phyloP scores from a whole-genome alignment of 2,113 vertebrate species.

The Hippoglossus stenolepis region DNA sequence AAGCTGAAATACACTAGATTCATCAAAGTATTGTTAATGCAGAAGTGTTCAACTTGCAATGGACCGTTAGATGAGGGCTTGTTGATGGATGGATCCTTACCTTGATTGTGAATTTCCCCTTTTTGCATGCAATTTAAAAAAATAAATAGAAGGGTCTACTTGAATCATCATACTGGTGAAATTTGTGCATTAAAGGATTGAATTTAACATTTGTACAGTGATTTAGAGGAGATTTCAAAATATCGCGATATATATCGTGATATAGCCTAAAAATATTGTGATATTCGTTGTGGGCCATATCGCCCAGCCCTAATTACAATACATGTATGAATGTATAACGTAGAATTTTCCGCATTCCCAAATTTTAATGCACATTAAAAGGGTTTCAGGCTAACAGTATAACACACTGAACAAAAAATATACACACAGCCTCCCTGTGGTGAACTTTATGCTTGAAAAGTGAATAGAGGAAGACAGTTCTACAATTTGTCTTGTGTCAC shows the following conservation, averaged over 20 bases:
- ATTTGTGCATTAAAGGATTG: too few species aligned
- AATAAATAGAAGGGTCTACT: too few species aligned
- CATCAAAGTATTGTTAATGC: background rate
- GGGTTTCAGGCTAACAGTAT: background rate
- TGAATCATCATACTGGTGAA: too few species aligned
- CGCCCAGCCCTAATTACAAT: too few species aligned
- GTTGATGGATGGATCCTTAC: conserved; percentile 77
- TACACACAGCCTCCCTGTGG: background rate
- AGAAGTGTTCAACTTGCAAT: background rate
- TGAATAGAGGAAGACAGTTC: background rate
- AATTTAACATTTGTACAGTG: too few species aligned
- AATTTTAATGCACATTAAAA: background rate
- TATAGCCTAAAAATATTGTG: too few species aligned
- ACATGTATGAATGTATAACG: too few species aligned
- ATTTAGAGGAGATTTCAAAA: too few species aligned
- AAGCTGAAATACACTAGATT: background rate
- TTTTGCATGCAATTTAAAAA: too few species aligned
- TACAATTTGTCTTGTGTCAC: background rate
- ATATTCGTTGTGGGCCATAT: too few species aligned
- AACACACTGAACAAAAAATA: background rate
- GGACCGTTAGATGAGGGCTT: background rate
- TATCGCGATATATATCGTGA: too few species aligned
- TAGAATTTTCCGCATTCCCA: too few species aligned
- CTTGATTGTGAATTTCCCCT: conserved; percentile 39
- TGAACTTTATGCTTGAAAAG: background rate